Conservation (phyloP, 2,888 invertebrate species). For the Andrena praecox region DNA sequence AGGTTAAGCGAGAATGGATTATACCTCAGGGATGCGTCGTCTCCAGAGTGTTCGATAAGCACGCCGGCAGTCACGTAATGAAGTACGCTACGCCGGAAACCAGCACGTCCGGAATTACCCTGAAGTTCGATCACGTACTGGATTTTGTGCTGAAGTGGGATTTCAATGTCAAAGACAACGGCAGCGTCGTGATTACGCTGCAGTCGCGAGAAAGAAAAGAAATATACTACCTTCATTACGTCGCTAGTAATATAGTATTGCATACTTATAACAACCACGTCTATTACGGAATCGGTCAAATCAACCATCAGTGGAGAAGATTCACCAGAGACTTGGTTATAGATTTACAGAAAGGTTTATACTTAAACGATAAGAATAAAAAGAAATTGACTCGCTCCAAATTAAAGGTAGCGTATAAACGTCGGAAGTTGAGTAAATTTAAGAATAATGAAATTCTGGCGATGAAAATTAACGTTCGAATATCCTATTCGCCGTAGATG, state of each 20-base stretch:
- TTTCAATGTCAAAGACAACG: slow-evolving; percentile 91
- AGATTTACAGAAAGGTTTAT: slow-evolving; percentile 96
- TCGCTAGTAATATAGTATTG: slow-evolving; percentile 90
- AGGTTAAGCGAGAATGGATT: slow-evolving; percentile 89
- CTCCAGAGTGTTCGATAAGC: slow-evolving; percentile 87
- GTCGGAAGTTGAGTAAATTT: neutral
- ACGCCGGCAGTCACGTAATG: slow-evolving; percentile 88
- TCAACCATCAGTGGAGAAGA: slow-evolving; percentile 89
- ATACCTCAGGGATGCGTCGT: slow-evolving; percentile 90
- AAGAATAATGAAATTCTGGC: neutral
- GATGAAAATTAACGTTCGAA: neutral
- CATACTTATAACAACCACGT: slow-evolving; percentile 91
- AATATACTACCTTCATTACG: slow-evolving; percentile 93
- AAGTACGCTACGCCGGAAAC: slow-evolving; percentile 91
- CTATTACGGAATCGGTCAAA: slow-evolving; percentile 93
- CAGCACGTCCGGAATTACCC: slow-evolving; percentile 89
- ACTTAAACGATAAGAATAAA: slow-evolving; percentile 89
- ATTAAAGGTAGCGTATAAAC: slow-evolving; percentile 86
- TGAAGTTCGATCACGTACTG: slow-evolving; percentile 89
- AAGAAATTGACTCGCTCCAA: slow-evolving; percentile 90
- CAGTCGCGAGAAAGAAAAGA: slow-evolving; percentile 92
- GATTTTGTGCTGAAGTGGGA: slow-evolving; percentile 93
- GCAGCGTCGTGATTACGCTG: slow-evolving; percentile 92
- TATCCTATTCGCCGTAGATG: slow-evolving; percentile 84
- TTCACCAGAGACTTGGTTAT: slow-evolving; percentile 95